Conservation (phyloP, 1,140 invertebrate species). For the Mercenaria mercenaria region DNA sequence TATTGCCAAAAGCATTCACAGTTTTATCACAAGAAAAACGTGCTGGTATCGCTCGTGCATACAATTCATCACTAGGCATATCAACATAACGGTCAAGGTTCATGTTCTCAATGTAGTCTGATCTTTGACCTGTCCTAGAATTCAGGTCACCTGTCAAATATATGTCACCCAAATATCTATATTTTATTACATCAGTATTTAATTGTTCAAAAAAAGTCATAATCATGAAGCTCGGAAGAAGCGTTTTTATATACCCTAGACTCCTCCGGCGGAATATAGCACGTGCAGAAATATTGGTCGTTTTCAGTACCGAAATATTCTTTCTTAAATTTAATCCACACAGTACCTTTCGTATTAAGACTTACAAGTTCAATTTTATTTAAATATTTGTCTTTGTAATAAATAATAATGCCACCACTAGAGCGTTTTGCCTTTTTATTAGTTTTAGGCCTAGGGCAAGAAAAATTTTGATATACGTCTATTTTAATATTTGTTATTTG, state of each 20-base stretch:
- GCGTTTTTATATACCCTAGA: background rate
- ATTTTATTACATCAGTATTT: background rate
- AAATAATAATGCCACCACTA: background rate
- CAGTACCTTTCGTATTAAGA: background rate
- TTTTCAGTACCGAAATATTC: background rate
- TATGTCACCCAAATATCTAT: background rate
- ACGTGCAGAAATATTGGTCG: background rate
- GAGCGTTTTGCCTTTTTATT: background rate
- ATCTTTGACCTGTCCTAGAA: background rate
- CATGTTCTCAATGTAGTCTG: background rate
- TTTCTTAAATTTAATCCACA: constrained; percentile 23
- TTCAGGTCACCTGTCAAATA: constrained; percentile 23
- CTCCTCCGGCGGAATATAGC: background rate
- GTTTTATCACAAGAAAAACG: background rate
- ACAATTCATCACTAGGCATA: background rate
- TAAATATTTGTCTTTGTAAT: background rate
- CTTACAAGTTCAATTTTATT: background rate
- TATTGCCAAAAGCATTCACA: background rate
- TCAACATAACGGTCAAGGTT: constrained; percentile 24
- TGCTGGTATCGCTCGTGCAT: background rate
- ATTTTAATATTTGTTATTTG: background rate
- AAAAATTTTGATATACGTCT: background rate
- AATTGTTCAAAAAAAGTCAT: constrained; percentile 19
- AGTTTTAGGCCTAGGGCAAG: background rate
- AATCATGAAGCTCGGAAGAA: background rate